Conservation (phyloP, 2,888 invertebrate genomes). For the Drosophila rubida region DNA sequence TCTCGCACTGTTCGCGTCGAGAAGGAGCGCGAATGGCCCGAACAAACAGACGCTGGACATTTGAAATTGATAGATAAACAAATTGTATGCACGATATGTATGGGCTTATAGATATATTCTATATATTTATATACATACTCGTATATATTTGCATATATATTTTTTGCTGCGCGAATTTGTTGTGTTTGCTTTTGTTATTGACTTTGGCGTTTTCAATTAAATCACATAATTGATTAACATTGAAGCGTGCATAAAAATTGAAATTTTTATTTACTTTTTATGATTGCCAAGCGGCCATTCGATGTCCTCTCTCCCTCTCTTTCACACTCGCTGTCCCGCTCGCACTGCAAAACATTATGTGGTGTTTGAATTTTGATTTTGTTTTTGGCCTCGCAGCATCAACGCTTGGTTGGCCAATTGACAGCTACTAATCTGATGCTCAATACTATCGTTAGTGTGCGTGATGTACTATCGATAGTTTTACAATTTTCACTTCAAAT, state of each 20-base stretch:
- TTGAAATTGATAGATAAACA: constrained; percentile 61
- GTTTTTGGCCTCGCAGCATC: not conserved
- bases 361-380: not conserved
- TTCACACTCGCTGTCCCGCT: not conserved
- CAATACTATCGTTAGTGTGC: not conserved
- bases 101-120: not conserved
- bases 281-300: constrained; percentile 44
- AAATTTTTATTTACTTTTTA: constrained; percentile 70
- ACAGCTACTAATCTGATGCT: not conserved
- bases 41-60: constrained; percentile 46
- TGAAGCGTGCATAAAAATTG: constrained; percentile 60
- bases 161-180: constrained; percentile 19
- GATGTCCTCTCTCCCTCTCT: not conserved
- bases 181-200: constrained; percentile 52
- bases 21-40: constrained; percentile 7
- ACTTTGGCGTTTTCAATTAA: constrained; percentile 75
- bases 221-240: constrained; percentile 76
- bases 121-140: constrained; percentile 1
- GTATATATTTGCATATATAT: constrained; percentile 13
- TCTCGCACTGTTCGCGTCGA: not conserved
- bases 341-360: not conserved
- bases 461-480: not conserved
- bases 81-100: constrained; percentile 27
- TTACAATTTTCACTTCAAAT: not conserved
- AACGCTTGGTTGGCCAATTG: not conserved